Base-by-base conservation (phyloP, 2,113 vertebrate genomes). In the Callaeas wilsoni region DNA sequence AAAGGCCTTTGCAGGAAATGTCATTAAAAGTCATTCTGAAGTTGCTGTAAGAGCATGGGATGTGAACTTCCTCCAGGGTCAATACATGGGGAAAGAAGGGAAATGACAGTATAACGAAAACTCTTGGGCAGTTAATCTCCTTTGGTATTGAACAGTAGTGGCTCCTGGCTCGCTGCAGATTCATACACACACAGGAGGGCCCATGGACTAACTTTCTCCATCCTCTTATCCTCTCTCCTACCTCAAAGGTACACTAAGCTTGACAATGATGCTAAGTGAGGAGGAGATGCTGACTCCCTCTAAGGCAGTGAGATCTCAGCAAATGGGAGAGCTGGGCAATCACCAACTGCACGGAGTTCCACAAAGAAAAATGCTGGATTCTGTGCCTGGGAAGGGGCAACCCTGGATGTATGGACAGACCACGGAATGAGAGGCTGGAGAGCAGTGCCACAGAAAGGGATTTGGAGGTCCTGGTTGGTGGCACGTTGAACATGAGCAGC, bases 401-500 rank as follows among this genome's bases (percentile, higher is more conserved):
- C 5, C 12, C 50, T 26, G 30, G 20, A 35, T 30, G 20, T 35
- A 13, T 4, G 13, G 30, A 16, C 2, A 85, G 70, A 17, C 2
- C 2, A 10, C 20, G 29, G 35, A 75, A 49, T 20, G 42, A 65
- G 30, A 75, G 2, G n/a, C 2, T 85, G 60, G 25, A 20, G 4
- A 41, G 30, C n/a, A 65, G 50, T 4, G 3, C 29, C 16, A 8
- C 2, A 1, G 35, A 65, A 41, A 65, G 25, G 12, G 20, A 9
- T 2, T 19, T 49, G 30, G 19, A 1, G 5, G 3, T 47, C 23
- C 25, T 49, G 60, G 5, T 5, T 0, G 0, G 0, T 20, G 10
- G 15, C n/a, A 47, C 56, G 3, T 3, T 56, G 13, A 4, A n/a
- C 3, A 4, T 11, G 8, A 49, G 19, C 27, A 37, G 12, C 27